A percentile compares a stretch with the other conserved stretches of the same genome.
phyloP scores from a whole-genome alignment of 2,113 vertebrate genomes.

The Entomyzon cyanotis region DNA sequence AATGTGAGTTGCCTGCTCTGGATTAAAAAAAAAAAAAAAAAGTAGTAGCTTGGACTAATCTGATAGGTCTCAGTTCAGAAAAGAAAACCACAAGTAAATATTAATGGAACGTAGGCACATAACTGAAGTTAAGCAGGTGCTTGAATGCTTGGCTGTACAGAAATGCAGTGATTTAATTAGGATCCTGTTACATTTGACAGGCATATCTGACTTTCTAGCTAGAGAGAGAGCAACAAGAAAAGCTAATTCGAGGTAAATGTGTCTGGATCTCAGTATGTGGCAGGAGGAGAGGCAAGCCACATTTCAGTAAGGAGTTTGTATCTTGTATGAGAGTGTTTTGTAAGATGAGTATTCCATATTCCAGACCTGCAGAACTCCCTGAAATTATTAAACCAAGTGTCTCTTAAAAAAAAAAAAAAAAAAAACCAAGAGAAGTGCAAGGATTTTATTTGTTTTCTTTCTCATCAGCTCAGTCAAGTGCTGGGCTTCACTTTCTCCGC shows the following conservation, averaged over 20 bases:
- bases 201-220: constrained; percentile 4
- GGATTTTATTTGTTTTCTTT: neutral
- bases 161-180: constrained; percentile 35
- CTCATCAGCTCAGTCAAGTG: neutral
- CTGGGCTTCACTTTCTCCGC: neutral
- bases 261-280: neutral
- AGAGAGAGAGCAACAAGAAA: neutral
- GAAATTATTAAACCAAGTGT: neutral
- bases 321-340: neutral
- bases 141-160: constrained; percentile 13
- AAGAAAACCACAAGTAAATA: constrained; percentile 6
- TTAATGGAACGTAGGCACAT: neutral
- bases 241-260: neutral
- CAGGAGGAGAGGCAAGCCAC: neutral
- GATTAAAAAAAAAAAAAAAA: neutral
- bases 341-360: neutral
- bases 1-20: neutral
- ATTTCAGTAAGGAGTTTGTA: neutral
- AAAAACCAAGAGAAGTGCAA: neutral
- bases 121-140: constrained; percentile 38
- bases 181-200: constrained; percentile 11
- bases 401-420: neutral
- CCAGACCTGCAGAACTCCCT: neutral
- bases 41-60: neutral
- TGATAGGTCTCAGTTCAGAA: neutral